A percentile compares a stretch with the other conserved stretches of the same genome.
phyloP scores from a whole-genome alignment of 2,888 invertebrate species.

The Troides helena region DNA sequence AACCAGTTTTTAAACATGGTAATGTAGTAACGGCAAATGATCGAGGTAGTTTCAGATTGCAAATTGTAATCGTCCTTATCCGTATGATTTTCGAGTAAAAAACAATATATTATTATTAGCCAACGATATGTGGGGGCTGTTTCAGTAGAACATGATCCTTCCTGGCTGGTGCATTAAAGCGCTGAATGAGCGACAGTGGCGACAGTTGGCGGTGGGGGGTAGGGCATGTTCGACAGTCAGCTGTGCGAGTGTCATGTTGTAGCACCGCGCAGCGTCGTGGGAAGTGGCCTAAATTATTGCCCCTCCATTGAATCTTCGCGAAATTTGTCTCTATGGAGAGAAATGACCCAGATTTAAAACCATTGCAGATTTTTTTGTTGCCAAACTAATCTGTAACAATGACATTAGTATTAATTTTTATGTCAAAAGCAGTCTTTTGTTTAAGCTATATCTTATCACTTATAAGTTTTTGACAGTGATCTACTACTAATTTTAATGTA shows the following conservation, averaged over 20 bases:
- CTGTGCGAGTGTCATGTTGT: conserved; percentile 74
- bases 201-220: conserved; percentile 45
- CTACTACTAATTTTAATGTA: conserved; percentile 6
- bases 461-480: conserved; percentile 20
- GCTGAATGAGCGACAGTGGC: conserved; percentile 48
- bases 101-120: conserved; percentile 4
- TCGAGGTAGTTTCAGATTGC: conserved; percentile 5
- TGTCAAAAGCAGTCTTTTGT: conserved; percentile 27
- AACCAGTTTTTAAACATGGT: conserved; percentile 17
- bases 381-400: conserved; percentile 15
- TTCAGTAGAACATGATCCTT: conserved; percentile 9
- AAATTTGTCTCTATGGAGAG: conserved; percentile 41
- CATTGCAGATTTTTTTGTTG: conserved; percentile 30
- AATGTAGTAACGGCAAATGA: conserved; percentile 6
- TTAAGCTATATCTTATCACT: conserved; percentile 16
- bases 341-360: conserved; percentile 38
- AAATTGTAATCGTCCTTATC: conserved; percentile 10
- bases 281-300: conserved; percentile 70
- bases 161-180: conserved; percentile 17
- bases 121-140: conserved; percentile 15
- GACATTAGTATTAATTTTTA: conserved; percentile 18
- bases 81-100: neutral
- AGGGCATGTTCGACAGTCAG: conserved; percentile 70
- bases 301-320: conserved; percentile 52
- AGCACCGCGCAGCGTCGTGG: conserved; percentile 57